Base-by-base conservation (phyloP, 2,888 invertebrate species). In the Cephonodes hylas region DNA sequence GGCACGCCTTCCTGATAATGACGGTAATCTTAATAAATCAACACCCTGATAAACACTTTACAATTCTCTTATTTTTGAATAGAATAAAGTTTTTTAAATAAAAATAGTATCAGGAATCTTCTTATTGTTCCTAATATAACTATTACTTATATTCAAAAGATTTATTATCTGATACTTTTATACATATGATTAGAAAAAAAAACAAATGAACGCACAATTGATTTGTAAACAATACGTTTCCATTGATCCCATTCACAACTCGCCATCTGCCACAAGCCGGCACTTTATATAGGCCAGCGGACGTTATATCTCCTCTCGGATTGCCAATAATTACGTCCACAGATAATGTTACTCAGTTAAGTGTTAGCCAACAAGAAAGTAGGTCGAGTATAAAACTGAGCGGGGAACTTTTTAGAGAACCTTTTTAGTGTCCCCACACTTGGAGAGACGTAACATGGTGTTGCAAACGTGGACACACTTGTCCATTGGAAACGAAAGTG, bases 281-380 rank as follows among this genome's bases (percentile, higher is more conserved):
- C 27, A 53, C 53, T 31, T 20, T 31, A 31, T 53, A 15, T 53
- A 31, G 53, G 15, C 10, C 59, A 13, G 4, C 46, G 13, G 34
- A 38, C 38, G 15, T 22, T 44, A 23, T 38, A 48, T 59, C 64
- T 64, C 66, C 44, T 44, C 64, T 70, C 63, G 38, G 65, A 71
- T 69, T 68, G 64, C 65, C 71, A 66, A 74, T 72, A 76, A 74
- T 74, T 76, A 70, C 70, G 66, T 67, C 66, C 60, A 65, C 66
- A 72, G 72, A 76, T 77, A 74, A 73, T 71, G 74, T 76, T 75
- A 72, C 77, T 25, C 18, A 27, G 59, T 58, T 72, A 68, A 75
- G 76, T 73, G 73, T 75, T 70, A 66, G 70, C 67, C 67, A 73
- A 75, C 71, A 69, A 66, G 68, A 64, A 76, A 74, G 68, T 76